Percentiles rank a stretch among this genome's conserved stretches.
phyloP scores from a whole-genome alignment of 2,113 vertebrate species.

The Paralichthys olivaceus region DNA sequence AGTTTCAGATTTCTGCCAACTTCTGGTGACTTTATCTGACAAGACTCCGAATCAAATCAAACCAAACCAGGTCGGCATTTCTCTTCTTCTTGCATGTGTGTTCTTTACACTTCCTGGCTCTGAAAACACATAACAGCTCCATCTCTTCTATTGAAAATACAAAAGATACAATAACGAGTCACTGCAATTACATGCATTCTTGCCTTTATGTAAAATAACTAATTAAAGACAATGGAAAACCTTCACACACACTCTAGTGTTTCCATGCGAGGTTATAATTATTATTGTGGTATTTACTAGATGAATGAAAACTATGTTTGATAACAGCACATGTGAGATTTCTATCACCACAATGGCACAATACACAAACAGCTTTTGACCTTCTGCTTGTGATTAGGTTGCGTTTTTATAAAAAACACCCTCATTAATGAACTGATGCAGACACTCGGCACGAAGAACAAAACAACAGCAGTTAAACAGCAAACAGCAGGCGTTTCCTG shows the following conservation, averaged over 20 bases:
- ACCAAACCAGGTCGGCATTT: neutral
- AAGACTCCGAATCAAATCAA: neutral
- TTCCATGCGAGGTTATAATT: neutral
- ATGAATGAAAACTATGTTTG: conserved; percentile 4
- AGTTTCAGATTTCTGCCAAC: neutral
- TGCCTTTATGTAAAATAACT: neutral
- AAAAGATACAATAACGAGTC: neutral
- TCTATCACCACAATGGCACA: neutral
- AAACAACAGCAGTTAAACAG: conserved; percentile 22
- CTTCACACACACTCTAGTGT: neutral
- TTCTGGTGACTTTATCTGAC: neutral
- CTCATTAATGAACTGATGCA: conserved; percentile 35
- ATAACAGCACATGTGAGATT: conserved; percentile 3
- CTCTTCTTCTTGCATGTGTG: neutral
- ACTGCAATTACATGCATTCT: neutral
- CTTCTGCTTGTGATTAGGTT: neutral
- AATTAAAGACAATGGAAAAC: neutral
- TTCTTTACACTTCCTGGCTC: too few species aligned
- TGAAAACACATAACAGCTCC: neutral
- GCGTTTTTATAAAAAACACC: conserved; percentile 21
- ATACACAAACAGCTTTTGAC: conserved; percentile 35
- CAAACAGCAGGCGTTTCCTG: conserved; percentile 28
- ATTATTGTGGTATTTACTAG: neutral
- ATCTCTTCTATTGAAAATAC: neutral
- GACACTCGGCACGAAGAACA: conserved; percentile 30